A percentile compares a stretch with the other conserved stretches of the same genome.
Conservation (phyloP, 2,113 vertebrate species). For the Manacus vitellinus region DNA sequence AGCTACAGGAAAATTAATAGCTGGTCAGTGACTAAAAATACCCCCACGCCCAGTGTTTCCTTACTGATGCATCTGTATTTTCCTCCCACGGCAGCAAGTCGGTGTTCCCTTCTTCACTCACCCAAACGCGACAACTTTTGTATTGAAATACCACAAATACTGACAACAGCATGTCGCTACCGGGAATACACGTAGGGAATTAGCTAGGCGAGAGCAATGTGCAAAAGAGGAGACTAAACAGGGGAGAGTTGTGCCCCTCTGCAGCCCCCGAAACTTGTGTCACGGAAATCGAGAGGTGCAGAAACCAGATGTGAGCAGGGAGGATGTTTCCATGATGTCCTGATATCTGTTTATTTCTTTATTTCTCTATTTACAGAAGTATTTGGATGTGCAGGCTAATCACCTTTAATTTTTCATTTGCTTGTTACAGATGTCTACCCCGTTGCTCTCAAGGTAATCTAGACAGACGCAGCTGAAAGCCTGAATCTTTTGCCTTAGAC, state of each 20-base stretch:
- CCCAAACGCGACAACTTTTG: background rate
- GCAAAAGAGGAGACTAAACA: background rate
- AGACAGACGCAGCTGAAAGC: slow-evolving; percentile 88
- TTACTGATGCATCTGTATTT: background rate
- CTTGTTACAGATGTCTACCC: slow-evolving; percentile 86
- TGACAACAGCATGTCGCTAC: background rate
- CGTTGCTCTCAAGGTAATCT: slow-evolving; percentile 88
- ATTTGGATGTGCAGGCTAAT: slow-evolving; percentile 74
- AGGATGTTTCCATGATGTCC: slow-evolving; percentile 28
- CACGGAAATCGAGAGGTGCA: background rate
- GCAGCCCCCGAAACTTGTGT: background rate
- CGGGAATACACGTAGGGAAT: background rate
- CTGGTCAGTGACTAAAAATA: background rate
- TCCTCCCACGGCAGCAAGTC: background rate
- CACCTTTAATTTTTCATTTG: slow-evolving; percentile 88
- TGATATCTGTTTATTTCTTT: slow-evolving; percentile 46
- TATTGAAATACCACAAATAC: background rate
- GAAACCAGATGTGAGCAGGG: background rate
- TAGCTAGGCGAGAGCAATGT: background rate
- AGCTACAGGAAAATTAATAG: background rate
- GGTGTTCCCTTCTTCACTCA: background rate
- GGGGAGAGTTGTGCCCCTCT: background rate
- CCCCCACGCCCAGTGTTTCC: background rate
- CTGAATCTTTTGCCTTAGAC: slow-evolving; percentile 90
- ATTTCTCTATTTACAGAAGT: slow-evolving; percentile 66